Percentiles rank a stretch among this genome's conserved stretches.
These are phyloP conservation scores for Stigmatopora argus DNA, from an alignment of 2,113 vertebrate species.

Conservation along the genomic window DNA sequence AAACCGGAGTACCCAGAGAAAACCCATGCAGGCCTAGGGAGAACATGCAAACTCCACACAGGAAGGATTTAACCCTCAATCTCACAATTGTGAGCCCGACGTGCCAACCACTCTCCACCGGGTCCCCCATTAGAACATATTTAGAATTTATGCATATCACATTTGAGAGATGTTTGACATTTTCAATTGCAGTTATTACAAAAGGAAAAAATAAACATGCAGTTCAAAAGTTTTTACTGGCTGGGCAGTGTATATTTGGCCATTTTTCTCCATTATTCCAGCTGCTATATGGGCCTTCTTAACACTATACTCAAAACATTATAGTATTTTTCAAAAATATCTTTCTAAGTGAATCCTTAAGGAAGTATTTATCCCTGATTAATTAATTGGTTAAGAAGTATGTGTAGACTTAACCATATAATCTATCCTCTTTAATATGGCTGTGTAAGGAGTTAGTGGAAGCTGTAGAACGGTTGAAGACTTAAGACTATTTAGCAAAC, in stretches of 20 bases:
- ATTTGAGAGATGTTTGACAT: not conserved
- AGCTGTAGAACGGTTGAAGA: conserved; percentile 1
- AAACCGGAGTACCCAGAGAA: no score
- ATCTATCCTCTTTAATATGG: not conserved
- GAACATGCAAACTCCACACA: no score
- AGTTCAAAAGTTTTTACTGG: not conserved
- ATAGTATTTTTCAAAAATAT: not conserved
- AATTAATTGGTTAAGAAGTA: no score
- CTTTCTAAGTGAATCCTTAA: not conserved
- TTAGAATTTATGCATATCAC: not conserved
- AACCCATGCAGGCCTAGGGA: no score
- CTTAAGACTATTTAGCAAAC: conserved; percentile 22
- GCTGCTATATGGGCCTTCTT: no score
- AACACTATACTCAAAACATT: not conserved
- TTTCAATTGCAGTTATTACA: not conserved
- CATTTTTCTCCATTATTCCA: not conserved
- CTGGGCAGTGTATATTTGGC: not conserved
- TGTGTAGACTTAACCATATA: not conserved
- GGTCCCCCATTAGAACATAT: no score
- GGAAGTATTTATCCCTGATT: not conserved
- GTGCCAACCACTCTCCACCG: no score
- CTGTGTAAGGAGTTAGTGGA: conserved; percentile 3
- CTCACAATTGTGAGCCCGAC: no score
- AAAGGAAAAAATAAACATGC: not conserved
- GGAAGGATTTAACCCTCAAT: no score